Evolutionary conservation across 2,113 vertebrate species (phyloP).

Genomic region (Leptobrachium ailaonicum): DNA sequence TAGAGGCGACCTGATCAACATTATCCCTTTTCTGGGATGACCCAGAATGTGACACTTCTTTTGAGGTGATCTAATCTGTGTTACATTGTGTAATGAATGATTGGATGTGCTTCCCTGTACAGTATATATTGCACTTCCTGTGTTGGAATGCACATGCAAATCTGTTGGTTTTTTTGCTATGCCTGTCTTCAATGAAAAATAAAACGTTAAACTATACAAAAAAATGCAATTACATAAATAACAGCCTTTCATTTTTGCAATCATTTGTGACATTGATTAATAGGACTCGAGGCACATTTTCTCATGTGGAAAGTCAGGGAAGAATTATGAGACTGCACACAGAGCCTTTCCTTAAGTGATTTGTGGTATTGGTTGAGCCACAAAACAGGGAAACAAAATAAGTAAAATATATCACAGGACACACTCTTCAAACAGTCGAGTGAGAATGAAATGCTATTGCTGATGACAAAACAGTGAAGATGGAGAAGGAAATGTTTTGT

Average conservation of each 20-base stretch:
- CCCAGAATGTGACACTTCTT: too few species aligned
- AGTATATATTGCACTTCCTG: too few species aligned
- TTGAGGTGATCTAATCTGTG: too few species aligned
- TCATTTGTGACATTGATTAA: conserved; percentile 31
- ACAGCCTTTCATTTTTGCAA: conserved; percentile 1
- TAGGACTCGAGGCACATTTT: conserved; percentile 14
- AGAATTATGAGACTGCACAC: conserved; percentile 17
- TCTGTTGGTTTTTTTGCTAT: too few species aligned
- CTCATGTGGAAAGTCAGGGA: conserved; percentile 15
- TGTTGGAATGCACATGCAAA: too few species aligned
- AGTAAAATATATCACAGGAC: conserved; percentile 4
- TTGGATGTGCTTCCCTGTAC: too few species aligned
- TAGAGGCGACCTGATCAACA: too few species aligned
- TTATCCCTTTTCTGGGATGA: too few species aligned
- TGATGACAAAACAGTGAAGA: conserved; percentile 5
- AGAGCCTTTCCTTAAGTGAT: conserved; percentile 18
- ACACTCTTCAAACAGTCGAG: not conserved
- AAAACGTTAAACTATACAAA: not conserved
- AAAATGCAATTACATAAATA: conserved; percentile 29
- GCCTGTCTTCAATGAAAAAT: too few species aligned
- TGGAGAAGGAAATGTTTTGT: not conserved
- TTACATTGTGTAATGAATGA: too few species aligned
- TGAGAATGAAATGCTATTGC: not conserved
- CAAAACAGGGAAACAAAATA: conserved; percentile 27
- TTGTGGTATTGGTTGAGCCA: conserved; percentile 17